Percentiles rank a stretch among this genome's conserved stretches.
These are phyloP conservation scores for Ganaspis sp. DNA, from an alignment of 1,140 invertebrate genomes.

Conservation along the genomic window DNA sequence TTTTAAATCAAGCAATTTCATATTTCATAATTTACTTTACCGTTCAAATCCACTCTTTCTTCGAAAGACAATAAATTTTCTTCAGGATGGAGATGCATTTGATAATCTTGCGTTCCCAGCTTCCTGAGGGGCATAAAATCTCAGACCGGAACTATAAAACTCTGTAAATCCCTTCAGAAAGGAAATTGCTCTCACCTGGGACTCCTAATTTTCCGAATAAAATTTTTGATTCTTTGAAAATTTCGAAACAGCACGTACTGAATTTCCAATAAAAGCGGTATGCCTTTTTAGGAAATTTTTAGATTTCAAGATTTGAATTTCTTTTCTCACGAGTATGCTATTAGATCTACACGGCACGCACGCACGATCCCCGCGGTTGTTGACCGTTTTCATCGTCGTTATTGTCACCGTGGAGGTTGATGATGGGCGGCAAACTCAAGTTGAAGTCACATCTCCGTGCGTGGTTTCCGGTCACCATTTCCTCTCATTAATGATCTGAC, in stretches of 20 bases:
- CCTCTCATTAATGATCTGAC: conserved; percentile 68
- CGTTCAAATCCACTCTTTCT: background rate
- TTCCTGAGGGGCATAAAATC: background rate
- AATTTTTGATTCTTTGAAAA: background rate
- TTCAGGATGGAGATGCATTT: background rate
- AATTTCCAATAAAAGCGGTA: background rate
- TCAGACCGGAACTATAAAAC: background rate
- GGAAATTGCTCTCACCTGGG: background rate
- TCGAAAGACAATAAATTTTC: background rate
- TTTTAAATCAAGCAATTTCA: no score
- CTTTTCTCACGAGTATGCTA: conserved; percentile 31
- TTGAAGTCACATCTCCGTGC: conserved; percentile 70
- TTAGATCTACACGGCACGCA: conserved; percentile 36
- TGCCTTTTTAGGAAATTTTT: background rate
- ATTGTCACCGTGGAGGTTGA: conserved; percentile 50
- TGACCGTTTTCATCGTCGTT: conserved; percentile 52
- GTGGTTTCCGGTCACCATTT: conserved; percentile 71
- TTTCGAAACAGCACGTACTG: background rate
- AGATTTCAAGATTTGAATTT: conserved; percentile 5
- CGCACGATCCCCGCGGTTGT: conserved; percentile 50
- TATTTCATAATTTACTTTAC: background rate
- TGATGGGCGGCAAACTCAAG: conserved; percentile 45
- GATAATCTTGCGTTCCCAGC: background rate
- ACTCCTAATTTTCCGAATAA: background rate
- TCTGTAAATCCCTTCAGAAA: background rate